Base-by-base conservation (phyloP, 2,888 invertebrate genomes). In the Eledone cirrhosa region DNA sequence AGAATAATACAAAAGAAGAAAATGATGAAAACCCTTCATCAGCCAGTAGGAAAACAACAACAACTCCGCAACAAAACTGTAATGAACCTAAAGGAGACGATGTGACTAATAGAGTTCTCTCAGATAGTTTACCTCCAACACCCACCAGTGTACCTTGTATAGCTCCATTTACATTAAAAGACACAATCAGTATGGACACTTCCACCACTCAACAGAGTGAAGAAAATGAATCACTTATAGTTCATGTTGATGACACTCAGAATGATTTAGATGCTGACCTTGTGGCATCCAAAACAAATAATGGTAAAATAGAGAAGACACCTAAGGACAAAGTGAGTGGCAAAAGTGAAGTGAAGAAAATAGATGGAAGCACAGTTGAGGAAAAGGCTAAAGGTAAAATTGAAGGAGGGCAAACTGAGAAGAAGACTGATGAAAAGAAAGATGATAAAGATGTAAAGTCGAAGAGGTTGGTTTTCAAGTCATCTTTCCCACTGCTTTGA, bases 1-100 rank as follows among this genome's bases (percentile, higher is more conserved):
- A 92, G 91, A 92, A 92, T 89, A 92, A 86, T 88, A 93, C 89
- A 83, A 82, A 88, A 78, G 91, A 92, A 81, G 91, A 90, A 83
- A 93, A 92, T 89, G 92, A 92, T 84, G 80, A 81, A 8, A 31
- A 24, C 29, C 31, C 53, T 11, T 27, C 75, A 77, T 77, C 41
- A 74, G 22, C 48, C 76, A 19, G 24, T 77, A 14, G 63, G 67
- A 59, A 80, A 47, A 41, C 22, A 7, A n/a, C n/a, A n/a, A 72
- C 48, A 67, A 29, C 77, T 80, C 75, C 41, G 11, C 11, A 5
- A 41, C 41, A 79, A 47, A 47, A 77, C n/a, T 33, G 81, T 69
- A 48, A 22, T 79, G 78, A 80, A n/a, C 78, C 24, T 27, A 75
- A 63, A 67, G 75, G 33, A 63, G 65, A 47, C 47, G 75, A 29